phyloP scores from a whole-genome alignment of 2,113 vertebrate genomes.

The Aramus guarauna region DNA sequence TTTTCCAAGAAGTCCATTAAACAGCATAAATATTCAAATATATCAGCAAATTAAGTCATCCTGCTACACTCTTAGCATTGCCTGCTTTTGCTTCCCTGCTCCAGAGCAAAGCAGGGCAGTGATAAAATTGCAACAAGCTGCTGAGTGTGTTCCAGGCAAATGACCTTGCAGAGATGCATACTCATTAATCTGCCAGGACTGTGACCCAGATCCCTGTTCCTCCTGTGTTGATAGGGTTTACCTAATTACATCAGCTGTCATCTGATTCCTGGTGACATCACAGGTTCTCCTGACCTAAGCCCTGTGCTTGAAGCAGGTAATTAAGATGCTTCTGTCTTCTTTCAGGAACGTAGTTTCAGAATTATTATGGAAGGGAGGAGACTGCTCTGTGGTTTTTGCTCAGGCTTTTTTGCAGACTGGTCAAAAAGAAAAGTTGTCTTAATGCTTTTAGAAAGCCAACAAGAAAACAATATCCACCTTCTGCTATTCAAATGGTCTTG shows the following conservation, averaged over 20 bases:
- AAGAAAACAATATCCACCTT: neutral
- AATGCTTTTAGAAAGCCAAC: neutral
- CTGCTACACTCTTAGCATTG: neutral
- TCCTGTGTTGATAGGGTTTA: neutral
- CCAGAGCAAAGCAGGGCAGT: neutral
- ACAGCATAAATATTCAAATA: neutral
- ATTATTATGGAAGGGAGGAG: neutral
- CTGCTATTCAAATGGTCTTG: fast-evolving
- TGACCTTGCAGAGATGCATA: neutral
- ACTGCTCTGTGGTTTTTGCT: neutral
- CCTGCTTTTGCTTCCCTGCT: neutral
- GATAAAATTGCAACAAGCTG: neutral
- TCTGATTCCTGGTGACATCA: neutral
- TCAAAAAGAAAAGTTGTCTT: neutral
- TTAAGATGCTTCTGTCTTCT: neutral
- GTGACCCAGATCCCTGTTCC: neutral
- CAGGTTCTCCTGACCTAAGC: neutral
- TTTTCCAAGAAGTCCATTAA: neutral
- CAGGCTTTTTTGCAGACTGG: neutral
- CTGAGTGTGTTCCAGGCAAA: neutral
- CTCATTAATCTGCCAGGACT: neutral
- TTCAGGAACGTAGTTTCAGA: neutral
- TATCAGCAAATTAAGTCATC: neutral
- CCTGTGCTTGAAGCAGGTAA: neutral
- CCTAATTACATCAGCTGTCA: neutral